Evolutionary conservation across 2,113 vertebrate species (phyloP), one percentile per base, ranked within the genome.

Genomic region (Eretmochelys imbricata): DNA sequence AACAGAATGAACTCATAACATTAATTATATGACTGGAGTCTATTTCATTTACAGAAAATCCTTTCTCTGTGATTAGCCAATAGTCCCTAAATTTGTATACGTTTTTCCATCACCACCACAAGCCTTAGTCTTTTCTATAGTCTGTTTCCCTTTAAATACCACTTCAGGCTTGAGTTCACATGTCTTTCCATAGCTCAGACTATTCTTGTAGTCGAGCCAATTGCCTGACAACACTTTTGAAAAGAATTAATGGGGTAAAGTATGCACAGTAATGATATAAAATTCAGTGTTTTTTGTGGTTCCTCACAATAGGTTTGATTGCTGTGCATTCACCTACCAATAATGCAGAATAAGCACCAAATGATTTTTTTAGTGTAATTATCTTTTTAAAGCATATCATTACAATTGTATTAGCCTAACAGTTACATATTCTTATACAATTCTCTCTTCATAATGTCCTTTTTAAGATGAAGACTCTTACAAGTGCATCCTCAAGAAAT

Each of bases 61-160:
- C 35, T 51, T 88, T 93, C 35, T 80, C 3, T 95, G 24, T 80
- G 82, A 93, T 80, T 90, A 95, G 72, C 89, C 90, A 95, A 27
- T 84, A 91, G 87, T 84, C 57, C 92, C 62, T 51, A 90, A 82
- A 85, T 97, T 96, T 95, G n/a, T 89, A 50, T 14, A 17, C 90
- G 57, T 80, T 92, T 75, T 87, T 95, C 88, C 72, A 84, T 92
- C 91, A 93, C 82, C 86, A 95, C 85, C 87, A 91, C 62, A 97
- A 91, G 48, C 55, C 65, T 94, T 88, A 75, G 82, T 95, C 96
- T 62, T 97, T 62, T 95, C 50, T 75, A 57, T 92, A 94, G 89
- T 82, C 89, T 94, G 88, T 94, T 98, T 97, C 89, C 87, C 97
- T 96, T 97, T 96, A 96, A 95, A 96, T 94, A 90, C 76, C 91